Base-by-base conservation (phyloP, 2,888 invertebrate genomes). In the Scaptomyza cyrtandrae region DNA sequence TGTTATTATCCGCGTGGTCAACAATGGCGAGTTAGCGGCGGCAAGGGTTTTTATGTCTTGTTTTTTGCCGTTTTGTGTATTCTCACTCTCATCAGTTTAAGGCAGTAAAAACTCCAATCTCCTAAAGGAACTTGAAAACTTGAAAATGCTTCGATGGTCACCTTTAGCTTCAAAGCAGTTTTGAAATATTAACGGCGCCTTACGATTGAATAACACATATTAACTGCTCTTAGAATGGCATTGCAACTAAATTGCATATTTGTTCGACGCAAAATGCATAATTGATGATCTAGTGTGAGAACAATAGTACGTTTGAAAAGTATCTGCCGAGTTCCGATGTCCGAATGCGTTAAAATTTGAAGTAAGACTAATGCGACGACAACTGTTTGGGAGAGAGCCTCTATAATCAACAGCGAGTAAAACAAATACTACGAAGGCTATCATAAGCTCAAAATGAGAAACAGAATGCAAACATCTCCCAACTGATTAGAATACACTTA, bases 401-500 rank as follows among this genome's bases (percentile, higher is more conserved):
- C 27, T 68, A 84, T 86, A 83, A 86, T 83, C 83, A 86, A 75
- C 56, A 53, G 64, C 33, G 35, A 56, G 56, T 37, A 61, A 71
- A 75, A 79, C 66, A 88, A 88, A 86, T 86, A 88, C 59, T 75
- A 73, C 60, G 77, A 74, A 66, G 84, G 88, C 82, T 79, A 78
- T 71, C 85, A 71, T 44, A 66, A 69, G 71, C 66, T 65, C 62
- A 81, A 78, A 49, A 49, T 88, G 68, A 78, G 56, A 50, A 41
- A n/a, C 54, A 43, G 49, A 37, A 58, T 65, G 62, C 62, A 53
- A 62, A 55, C 71, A 53, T 57, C 71, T 59, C 59, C 29, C 70
- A 65, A 45, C 88, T 88, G 83, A 83, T 83, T 83, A 88, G 87
- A 83, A 88, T 83, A 80, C 59, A 80, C 59, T 33, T 80, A 64